These are phyloP conservation scores for Megathymus violae DNA, from an alignment of 1,140 invertebrate species.

Conservation along the genomic window DNA sequence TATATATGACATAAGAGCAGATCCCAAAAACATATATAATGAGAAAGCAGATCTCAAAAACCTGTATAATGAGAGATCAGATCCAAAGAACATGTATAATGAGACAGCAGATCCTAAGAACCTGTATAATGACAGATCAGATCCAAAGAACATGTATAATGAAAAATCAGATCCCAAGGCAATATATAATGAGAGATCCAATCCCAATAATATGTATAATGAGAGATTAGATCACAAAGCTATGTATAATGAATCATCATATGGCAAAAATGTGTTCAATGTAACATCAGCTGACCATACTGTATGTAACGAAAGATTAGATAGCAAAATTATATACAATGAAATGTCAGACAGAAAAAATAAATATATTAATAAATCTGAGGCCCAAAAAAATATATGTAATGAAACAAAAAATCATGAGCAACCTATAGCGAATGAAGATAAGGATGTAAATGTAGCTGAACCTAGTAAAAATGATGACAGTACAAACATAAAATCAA, in stretches of 20 bases:
- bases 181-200: neutral
- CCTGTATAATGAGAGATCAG: neutral
- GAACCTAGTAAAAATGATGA: slow-evolving; percentile 17
- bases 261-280: slow-evolving; percentile 1
- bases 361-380: neutral
- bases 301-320: slow-evolving; percentile 2
- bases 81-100: neutral
- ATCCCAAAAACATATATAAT: neutral
- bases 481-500: slow-evolving; percentile 10
- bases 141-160: neutral
- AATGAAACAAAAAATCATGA: neutral
- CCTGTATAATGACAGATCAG: neutral
- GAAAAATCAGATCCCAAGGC: neutral
- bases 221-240: neutral
- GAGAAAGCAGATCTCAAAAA: neutral
- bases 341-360: neutral
- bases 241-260: neutral
- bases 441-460: neutral
- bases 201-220: neutral
- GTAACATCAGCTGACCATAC: neutral
- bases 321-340: neutral
- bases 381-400: neutral
- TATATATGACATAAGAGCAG: neutral
- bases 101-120: neutral
- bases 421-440: neutral